phyloP scores from a whole-genome alignment of 2,797 vertebrate genomes.

The Sebastes kiyomatsui region DNA sequence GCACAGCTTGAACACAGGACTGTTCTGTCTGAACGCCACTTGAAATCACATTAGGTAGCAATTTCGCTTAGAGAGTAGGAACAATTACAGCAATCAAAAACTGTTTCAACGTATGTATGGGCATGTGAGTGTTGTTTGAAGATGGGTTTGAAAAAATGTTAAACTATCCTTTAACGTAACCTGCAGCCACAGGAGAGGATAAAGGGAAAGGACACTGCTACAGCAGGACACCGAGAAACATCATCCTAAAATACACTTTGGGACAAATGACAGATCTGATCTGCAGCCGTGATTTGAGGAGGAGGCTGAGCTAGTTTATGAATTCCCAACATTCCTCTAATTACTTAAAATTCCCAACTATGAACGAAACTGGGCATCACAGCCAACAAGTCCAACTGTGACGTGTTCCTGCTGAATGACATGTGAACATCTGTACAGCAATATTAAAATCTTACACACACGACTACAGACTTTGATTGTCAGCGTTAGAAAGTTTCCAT shows the following conservation, averaged over 20 bases:
- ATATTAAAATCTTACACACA: not conserved
- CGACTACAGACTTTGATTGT: not conserved
- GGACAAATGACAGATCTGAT: slow-evolving; percentile 33
- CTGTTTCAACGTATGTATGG: not conserved
- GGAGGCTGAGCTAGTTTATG: slow-evolving; percentile 27
- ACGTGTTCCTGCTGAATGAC: slow-evolving; percentile 4
- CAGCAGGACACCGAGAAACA: not conserved
- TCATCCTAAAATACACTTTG: slow-evolving; percentile 21
- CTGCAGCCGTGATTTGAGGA: slow-evolving; percentile 12
- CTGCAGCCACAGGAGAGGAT: not conserved
- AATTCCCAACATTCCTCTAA: slow-evolving; percentile 62
- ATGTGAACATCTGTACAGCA: not conserved
- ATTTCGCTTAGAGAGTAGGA: not conserved
- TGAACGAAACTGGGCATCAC: slow-evolving; percentile 16
- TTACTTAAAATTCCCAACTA: slow-evolving; percentile 32
- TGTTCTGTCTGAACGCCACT: not conserved
- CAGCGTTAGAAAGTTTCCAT: not conserved
- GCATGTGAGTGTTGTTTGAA: not conserved
- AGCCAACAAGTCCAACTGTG: slow-evolving; percentile 21
- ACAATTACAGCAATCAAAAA: not conserved
- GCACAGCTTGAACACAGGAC: not conserved
- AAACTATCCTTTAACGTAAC: not conserved
- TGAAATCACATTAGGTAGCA: not conserved
- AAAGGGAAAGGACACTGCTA: not conserved
- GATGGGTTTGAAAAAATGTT: not conserved